Conservation (phyloP, 2,113 vertebrate genomes). For the Rattus rattus region DNA sequence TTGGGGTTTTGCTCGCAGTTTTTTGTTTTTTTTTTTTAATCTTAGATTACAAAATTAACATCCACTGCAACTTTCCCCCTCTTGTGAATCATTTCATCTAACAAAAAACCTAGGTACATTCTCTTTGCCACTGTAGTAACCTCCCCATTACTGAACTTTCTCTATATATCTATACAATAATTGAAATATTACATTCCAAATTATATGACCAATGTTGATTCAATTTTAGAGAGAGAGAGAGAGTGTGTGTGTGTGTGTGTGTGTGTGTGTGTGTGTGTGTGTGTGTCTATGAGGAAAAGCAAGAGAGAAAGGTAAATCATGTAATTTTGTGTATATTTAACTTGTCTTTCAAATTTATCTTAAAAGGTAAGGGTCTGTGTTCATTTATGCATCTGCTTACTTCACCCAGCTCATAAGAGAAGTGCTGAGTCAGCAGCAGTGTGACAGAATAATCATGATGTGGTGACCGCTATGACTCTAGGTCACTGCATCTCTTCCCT, state of each 20-base stretch:
- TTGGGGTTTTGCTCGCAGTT: slow-evolving; percentile 46
- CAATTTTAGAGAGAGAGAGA: slow-evolving; percentile 42
- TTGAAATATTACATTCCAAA: slow-evolving; percentile 77
- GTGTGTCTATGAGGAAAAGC: background rate
- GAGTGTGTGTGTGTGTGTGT: background rate
- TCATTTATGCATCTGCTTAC: slow-evolving; percentile 81
- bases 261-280: background rate
- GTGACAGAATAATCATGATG: slow-evolving; percentile 88
- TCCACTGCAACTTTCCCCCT: slow-evolving; percentile 82
- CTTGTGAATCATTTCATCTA: slow-evolving; percentile 81
- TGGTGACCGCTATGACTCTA: slow-evolving; percentile 94
- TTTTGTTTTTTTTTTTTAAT: background rate
- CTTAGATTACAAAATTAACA: slow-evolving; percentile 74
- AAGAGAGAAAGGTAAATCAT: background rate
- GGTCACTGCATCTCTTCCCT: slow-evolving; percentile 93
- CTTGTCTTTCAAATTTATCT: slow-evolving; percentile 80
- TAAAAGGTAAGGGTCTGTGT: slow-evolving; percentile 91
- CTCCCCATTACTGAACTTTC: slow-evolving; percentile 83
- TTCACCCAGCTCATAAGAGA: slow-evolving; percentile 84
- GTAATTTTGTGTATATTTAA: slow-evolving; percentile 25
- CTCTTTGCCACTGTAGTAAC: slow-evolving; percentile 80
- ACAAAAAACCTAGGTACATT: slow-evolving; percentile 81
- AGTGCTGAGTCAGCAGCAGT: slow-evolving; percentile 95
- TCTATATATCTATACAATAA: slow-evolving; percentile 79
- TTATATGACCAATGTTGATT: slow-evolving; percentile 75